These are phyloP conservation scores for Pocillopora meandrina DNA, from an alignment of 92 coral and sea anemone species.

Conservation along the genomic window DNA sequence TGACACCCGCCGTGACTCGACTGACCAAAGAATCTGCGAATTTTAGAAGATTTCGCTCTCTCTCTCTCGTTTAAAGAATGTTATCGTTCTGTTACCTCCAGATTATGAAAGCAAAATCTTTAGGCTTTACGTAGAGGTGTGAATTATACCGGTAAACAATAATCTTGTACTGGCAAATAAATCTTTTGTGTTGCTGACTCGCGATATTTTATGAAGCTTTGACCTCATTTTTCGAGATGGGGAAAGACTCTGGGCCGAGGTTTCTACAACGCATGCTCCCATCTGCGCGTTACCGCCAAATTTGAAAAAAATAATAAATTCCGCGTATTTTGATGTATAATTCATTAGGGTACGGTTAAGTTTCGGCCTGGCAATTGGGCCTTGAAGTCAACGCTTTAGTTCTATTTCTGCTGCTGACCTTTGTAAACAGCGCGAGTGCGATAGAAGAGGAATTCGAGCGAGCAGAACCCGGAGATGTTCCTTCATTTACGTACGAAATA, in stretches of 20 bases:
- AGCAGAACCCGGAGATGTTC: background rate
- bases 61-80: background rate
- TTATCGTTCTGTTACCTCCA: slow-evolving; percentile 9
- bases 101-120: background rate
- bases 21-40: background rate
- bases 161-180: background rate
- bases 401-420: no score
- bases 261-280: slow-evolving; percentile 1
- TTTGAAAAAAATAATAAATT: slow-evolving; percentile 6
- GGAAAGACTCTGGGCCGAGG: slow-evolving; percentile 1
- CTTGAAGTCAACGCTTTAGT: no score
- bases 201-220: background rate
- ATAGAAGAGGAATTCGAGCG: no score
- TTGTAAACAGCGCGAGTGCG: no score
- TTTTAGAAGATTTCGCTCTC: background rate
- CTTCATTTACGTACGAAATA: slow-evolving; percentile 5
- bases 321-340: slow-evolving; percentile 13
- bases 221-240: background rate
- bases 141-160: background rate
- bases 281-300: background rate
- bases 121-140: background rate
- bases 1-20: background rate
- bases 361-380: no score
- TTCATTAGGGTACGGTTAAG: background rate
- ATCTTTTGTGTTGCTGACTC: slow-evolving; percentile 4